phyloP scores from a whole-genome alignment of 2,888 invertebrate species.

The Charanyca ferruginea region DNA sequence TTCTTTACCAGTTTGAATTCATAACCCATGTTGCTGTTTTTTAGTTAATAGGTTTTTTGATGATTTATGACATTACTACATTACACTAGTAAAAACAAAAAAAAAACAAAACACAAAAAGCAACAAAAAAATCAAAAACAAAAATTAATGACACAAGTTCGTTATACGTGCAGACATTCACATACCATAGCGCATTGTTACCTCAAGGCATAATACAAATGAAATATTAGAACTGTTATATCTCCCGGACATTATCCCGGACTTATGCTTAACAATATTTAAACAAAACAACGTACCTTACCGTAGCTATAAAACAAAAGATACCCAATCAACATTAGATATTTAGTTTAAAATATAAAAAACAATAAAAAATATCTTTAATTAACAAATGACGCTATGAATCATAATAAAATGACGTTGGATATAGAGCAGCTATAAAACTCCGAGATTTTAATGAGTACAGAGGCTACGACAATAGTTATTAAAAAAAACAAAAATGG shows the following conservation, averaged over 20 bases:
- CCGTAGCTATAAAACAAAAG: constrained; percentile 49
- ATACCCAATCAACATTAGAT: constrained; percentile 40
- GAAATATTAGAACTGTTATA: constrained; percentile 24
- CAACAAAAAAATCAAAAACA: no score
- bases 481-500: constrained; percentile 33
- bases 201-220: constrained; percentile 39
- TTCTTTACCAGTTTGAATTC: no score
- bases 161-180: not conserved
- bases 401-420: constrained; percentile 50
- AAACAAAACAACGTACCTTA: constrained; percentile 27
- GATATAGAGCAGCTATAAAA: constrained; percentile 45
- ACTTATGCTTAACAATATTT: constrained; percentile 26
- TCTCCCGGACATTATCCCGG: constrained; percentile 1
- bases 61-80: no score
- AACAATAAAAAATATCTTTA: constrained; percentile 49
- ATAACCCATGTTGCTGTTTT: no score
- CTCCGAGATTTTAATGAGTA: constrained; percentile 54
- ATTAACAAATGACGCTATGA: constrained; percentile 62
- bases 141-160: not conserved
- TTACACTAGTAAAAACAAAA: no score
- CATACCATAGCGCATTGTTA: not conserved
- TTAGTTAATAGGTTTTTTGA: no score
- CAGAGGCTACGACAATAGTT: constrained; percentile 45
- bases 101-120: no score
- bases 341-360: constrained; percentile 42